Base-by-base conservation (phyloP, 2,113 vertebrate species). In the Poicephalus gulielmi region DNA sequence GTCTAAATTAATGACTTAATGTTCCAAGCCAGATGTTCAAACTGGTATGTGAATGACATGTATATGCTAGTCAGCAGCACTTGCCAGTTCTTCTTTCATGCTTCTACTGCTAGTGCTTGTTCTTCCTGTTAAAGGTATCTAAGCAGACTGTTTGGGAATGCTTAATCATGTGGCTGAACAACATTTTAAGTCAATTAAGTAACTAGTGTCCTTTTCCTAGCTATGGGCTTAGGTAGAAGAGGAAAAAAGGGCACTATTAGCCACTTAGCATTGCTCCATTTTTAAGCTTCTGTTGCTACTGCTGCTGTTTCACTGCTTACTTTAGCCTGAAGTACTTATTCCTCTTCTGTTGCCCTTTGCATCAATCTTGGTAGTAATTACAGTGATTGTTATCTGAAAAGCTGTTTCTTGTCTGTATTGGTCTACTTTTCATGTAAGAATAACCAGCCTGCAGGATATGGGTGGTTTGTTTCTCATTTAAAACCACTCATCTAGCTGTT, bases 1-100 rank as follows among this genome's bases (percentile, higher is more conserved):
- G 33, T 95, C 70, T 94, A 93, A 96, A 92, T 93, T 95, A 94
- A 87, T 93, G 94, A 64, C 67, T 94, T 95, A 88, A 88, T 94
- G 77, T 96, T 93, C 79, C 57, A 93, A 96, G 62, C 78, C 94
- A 96, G 90, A 79, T 97, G 94, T 95, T 93, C 90, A 80, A 10
- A 87, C 88, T 94, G 90, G 70, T 85, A 71, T 85, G 53, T 92
- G 75, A 93, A 84, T 92, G 78, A 87, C 69, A 71, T 46, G 66
- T 91, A 68, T 78, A 47, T 73, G 78, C 84, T 91, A 94, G 84
- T 87, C 85, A 93, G 87, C 87, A 94, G 81, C 92, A 93, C 64
- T 92, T 96, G 87, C 84, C 69, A 73, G 67, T 94, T 94, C 59
- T 89, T 89, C 89, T 95, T 86, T 91, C 4, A 0, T 86, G 64